Percentiles rank a stretch among this genome's conserved stretches.
These are phyloP conservation scores for Pseudopodoces humilis DNA, from an alignment of 2,113 vertebrate species.

Conservation along the genomic window DNA sequence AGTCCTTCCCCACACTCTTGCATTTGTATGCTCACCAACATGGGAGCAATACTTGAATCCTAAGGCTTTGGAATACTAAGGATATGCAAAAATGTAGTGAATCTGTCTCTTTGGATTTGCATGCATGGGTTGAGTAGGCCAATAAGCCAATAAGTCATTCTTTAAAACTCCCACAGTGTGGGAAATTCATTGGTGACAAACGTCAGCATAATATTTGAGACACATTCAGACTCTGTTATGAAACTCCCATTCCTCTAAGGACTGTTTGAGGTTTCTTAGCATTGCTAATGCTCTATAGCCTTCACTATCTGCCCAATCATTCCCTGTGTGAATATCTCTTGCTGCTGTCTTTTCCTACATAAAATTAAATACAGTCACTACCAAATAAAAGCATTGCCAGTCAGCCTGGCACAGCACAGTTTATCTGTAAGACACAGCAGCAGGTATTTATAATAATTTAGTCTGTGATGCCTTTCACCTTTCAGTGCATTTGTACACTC, in stretches of 20 bases:
- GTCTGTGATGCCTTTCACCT: neutral
- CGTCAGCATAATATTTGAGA: constrained; percentile 35
- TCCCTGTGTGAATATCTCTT: neutral
- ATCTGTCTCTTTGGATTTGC: neutral
- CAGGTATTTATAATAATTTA: neutral
- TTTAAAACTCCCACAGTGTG: constrained; percentile 55
- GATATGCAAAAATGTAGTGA: constrained; percentile 27
- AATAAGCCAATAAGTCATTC: constrained; percentile 54
- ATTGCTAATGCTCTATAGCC: constrained; percentile 24
- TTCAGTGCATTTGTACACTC: neutral
- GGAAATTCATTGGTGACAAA: constrained; percentile 55
- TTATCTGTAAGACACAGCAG: neutral
- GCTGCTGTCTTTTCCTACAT: neutral
- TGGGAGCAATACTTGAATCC: constrained; percentile 1
- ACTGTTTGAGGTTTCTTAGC: constrained; percentile 8
- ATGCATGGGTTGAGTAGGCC: constrained; percentile 33
- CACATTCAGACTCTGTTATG: constrained; percentile 5
- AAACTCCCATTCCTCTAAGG: neutral
- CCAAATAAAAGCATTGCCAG: neutral
- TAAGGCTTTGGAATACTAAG: constrained; percentile 48
- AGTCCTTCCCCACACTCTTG: neutral
- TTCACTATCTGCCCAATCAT: constrained; percentile 26
- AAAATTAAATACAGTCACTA: neutral
- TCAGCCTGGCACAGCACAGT: neutral
- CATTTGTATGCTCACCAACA: neutral